Evolutionary conservation across 2,888 invertebrate species (phyloP), one percentile per base, ranked within the genome.

Genomic region (Cacoxenus indagator): DNA sequence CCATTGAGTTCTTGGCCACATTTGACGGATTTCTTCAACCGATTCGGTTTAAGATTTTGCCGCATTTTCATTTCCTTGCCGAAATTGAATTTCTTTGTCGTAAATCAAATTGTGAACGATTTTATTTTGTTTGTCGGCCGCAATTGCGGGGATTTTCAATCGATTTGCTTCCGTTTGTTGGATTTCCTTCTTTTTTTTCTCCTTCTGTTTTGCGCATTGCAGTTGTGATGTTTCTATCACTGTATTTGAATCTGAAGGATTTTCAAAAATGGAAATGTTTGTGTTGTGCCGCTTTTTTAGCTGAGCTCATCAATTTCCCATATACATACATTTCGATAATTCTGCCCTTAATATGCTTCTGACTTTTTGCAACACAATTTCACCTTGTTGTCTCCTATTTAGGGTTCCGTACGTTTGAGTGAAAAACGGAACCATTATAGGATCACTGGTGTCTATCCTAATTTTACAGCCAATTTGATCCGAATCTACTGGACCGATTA

Each of bases 171-270:
- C 24, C 22, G 51, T 22, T 22, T 8, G 4, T 31, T 31, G 1
- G 37, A 4, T 37, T 51, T 51, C 51, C 19, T 51, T 54, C 26
- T 43, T 22, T 22, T 8, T 46, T 4, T 27, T 46, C 8, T 26
- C 27, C 14, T 31, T 27, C 27, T 43, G 43, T 65, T 65, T 65
- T 19, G 27, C 65, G 65, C 65, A 65, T 55, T 65, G 65, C 65
- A 55, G 65, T 43, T 55, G 24, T 43, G 9, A 43, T 22, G 14
- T 64, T 46, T 64, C 0, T 26, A 9, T 26, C n/a, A 24, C 4
- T 37, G 31, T 65, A 24, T 55, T 31, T 14, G 8, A 37, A 17
- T 57, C 26, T 29, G n/a, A n/a, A n/a, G n/a, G n/a, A n/a, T n/a
- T n/a, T n/a, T n/a, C n/a, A n/a, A n/a, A n/a, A n/a, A n/a, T n/a